Percentiles rank a stretch among this genome's conserved stretches.
Conservation (phyloP, 2,797 vertebrate species). For the Odontamblyopus rebecca region DNA sequence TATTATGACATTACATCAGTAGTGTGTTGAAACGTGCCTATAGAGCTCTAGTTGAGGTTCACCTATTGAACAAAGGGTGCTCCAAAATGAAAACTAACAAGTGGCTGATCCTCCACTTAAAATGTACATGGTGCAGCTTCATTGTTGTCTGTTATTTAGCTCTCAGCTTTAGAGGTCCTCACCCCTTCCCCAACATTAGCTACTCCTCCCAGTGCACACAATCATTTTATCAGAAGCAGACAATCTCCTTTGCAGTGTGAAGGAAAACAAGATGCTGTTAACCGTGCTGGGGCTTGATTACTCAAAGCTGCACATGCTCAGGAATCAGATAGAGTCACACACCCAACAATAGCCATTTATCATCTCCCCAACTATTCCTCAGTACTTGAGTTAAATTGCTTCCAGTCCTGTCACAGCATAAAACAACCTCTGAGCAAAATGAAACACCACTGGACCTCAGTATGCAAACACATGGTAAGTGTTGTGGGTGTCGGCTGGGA, state of each 20-base stretch:
- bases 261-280: constrained; percentile 57
- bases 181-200: constrained; percentile 57
- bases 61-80: constrained; percentile 30
- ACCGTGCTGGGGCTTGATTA: constrained; percentile 60
- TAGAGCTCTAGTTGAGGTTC: no score
- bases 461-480: constrained; percentile 60
- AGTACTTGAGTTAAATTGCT: constrained; percentile 65
- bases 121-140: no score
- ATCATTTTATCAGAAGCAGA: constrained; percentile 69
- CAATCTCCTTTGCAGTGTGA: constrained; percentile 64
- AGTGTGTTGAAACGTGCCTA: no score
- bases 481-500: constrained; percentile 51
- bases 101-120: no score
- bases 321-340: constrained; percentile 59
- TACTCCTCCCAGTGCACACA: constrained; percentile 55
- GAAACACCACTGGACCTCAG: constrained; percentile 47
- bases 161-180: constrained; percentile 66
- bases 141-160: constrained; percentile 56
- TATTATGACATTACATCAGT: no score
- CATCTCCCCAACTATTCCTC: constrained; percentile 58
- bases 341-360: constrained; percentile 63
- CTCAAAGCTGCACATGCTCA: constrained; percentile 65
- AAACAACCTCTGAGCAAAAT: constrained; percentile 51
- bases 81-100: no score
- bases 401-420: constrained; percentile 64